phyloP scores from a whole-genome alignment of 2,888 invertebrate species.

The Sisyra nigra region DNA sequence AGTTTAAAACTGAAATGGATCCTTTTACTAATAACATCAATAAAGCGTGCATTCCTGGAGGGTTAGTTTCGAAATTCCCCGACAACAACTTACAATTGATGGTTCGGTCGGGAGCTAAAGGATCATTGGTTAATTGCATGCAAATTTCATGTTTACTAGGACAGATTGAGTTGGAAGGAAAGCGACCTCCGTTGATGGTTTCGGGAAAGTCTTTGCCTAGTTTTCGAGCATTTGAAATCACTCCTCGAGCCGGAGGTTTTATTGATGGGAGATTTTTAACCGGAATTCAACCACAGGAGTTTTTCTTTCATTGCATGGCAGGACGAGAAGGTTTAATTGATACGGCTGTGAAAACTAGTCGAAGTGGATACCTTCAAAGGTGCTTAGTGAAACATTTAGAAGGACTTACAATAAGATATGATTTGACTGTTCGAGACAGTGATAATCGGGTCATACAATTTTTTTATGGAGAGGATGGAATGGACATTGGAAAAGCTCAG shows the following conservation, averaged over 20 bases:
- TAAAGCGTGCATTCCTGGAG: slow-evolving; percentile 69
- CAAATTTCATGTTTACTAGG: slow-evolving; percentile 96
- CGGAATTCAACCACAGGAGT: slow-evolving; percentile 95
- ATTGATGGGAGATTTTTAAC: slow-evolving; percentile 95
- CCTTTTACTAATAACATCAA: slow-evolving; percentile 82
- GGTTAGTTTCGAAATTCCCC: slow-evolving; percentile 78
- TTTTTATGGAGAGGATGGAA: slow-evolving; percentile 84
- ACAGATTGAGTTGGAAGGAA: slow-evolving; percentile 97
- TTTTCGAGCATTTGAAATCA: slow-evolving; percentile 72
- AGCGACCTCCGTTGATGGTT: slow-evolving; percentile 87
- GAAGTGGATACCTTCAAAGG: slow-evolving; percentile 93
- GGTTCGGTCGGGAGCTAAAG: slow-evolving; percentile 98
- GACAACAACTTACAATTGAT: slow-evolving; percentile 94
- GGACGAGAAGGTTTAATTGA: slow-evolving; percentile 98
- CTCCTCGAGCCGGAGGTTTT: slow-evolving; percentile 90
- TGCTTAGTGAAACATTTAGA: slow-evolving; percentile 97
- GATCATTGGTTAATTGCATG: slow-evolving; percentile 95
- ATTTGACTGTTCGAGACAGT: slow-evolving; percentile 88
- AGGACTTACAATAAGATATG: slow-evolving; percentile 83
- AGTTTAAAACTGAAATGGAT: slow-evolving; percentile 67
- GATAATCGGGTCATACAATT: slow-evolving; percentile 88
- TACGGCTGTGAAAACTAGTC: slow-evolving; percentile 98
- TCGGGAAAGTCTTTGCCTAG: slow-evolving; percentile 86
- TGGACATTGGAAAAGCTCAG: slow-evolving; percentile 76
- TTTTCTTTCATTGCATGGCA: slow-evolving; percentile 99